Evolutionary conservation across 2,797 vertebrate genomes (phyloP).

Genomic region (Corythornis leucogaster): DNA sequence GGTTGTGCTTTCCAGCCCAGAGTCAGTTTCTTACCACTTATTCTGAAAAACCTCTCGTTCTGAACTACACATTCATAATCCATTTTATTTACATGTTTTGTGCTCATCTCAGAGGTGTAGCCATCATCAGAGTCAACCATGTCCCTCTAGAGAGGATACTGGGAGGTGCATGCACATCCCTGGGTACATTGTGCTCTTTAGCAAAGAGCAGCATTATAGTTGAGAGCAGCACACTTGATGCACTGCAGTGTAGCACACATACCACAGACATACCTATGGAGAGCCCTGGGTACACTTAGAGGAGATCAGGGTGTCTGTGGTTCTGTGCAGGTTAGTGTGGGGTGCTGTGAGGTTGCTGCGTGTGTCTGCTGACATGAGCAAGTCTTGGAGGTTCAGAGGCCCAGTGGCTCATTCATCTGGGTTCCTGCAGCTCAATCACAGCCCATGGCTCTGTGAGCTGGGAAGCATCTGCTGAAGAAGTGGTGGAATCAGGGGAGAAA

Average conservation of each 20-base stretch:
- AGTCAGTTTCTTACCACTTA: background rate
- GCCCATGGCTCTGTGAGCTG: background rate
- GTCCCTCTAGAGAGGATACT: background rate
- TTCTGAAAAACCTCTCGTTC: background rate
- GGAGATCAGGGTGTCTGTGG: background rate
- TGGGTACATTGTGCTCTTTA: background rate
- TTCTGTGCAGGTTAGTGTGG: accelerated
- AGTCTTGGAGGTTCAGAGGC: accelerated
- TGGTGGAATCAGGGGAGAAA: background rate
- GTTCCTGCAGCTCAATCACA: background rate
- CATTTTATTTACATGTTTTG: background rate
- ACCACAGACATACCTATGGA: background rate
- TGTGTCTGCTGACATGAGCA: background rate
- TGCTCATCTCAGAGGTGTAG: background rate
- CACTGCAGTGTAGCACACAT: background rate
- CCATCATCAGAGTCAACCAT: accelerated
- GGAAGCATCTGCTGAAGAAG: background rate
- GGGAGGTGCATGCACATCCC: accelerated
- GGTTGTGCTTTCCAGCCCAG: background rate
- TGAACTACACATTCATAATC: background rate
- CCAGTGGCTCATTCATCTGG: background rate
- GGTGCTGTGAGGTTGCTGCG: accelerated
- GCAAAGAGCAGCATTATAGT: background rate
- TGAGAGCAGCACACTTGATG: background rate
- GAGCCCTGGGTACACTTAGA: accelerated